Percentiles rank a stretch among this genome's conserved stretches.
Evolutionary conservation across 2,113 vertebrate genomes (phyloP).

Genomic region (Pollachius pollachius): DNA sequence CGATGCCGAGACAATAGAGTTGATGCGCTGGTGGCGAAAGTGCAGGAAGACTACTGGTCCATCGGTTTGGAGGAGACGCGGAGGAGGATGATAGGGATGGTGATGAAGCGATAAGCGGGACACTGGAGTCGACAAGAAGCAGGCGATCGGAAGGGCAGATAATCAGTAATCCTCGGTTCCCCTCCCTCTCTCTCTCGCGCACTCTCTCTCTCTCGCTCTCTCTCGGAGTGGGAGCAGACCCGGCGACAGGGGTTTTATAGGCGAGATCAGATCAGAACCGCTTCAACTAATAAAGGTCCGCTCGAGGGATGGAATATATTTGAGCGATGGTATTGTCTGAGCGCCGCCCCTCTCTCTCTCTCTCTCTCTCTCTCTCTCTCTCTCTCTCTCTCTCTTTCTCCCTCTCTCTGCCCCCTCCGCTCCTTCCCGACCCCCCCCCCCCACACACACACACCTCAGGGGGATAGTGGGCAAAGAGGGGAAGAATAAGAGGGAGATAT

Average conservation of each 20-base stretch:
- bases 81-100: slow-evolving; percentile 34
- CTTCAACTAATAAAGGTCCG: slow-evolving; percentile 70
- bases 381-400: slow-evolving; percentile 12
- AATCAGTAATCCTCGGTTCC: slow-evolving; percentile 44
- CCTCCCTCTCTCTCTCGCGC: too few species aligned
- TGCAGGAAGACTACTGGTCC: slow-evolving; percentile 57
- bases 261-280: slow-evolving; percentile 67
- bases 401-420: slow-evolving; percentile 4
- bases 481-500: too few species aligned
- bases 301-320: slow-evolving; percentile 71
- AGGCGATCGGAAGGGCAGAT: slow-evolving; percentile 15
- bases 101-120: too few species aligned
- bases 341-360: slow-evolving; percentile 52
- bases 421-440: slow-evolving; percentile 26
- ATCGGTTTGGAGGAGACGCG: slow-evolving; percentile 44
- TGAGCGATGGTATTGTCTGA: slow-evolving; percentile 74
- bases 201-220: slow-evolving; percentile 29
- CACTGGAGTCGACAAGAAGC: slow-evolving; percentile 38
- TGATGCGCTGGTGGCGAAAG: slow-evolving; percentile 59
- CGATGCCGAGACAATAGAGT: slow-evolving; percentile 77
- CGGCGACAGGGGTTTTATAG: slow-evolving; percentile 40
- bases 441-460: background rate
- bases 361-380: slow-evolving; percentile 24
- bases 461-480: background rate
- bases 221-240: slow-evolving; percentile 13